These are phyloP conservation scores for Psylliodes chrysocephalus DNA, from an alignment of 2,888 invertebrate genomes.

Conservation along the genomic window DNA sequence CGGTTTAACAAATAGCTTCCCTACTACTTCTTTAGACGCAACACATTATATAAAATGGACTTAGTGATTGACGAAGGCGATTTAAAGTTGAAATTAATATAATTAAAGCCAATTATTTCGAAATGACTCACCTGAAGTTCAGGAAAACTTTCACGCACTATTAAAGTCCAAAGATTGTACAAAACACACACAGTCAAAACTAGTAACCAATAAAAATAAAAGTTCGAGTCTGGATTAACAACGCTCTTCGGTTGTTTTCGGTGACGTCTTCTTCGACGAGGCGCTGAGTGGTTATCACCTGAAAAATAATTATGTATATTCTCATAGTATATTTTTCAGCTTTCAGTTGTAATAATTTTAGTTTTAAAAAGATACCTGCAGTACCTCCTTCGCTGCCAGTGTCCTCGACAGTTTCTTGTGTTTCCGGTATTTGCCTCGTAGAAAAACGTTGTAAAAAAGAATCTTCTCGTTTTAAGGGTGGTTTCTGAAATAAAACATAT, in stretches of 20 bases:
- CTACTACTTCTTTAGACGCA: too few relatives aligned
- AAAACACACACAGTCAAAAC: conserved; percentile 88
- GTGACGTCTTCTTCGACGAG: conserved; percentile 72
- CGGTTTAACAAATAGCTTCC: too few relatives aligned
- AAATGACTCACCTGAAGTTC: conserved; percentile 81
- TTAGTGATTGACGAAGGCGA: too few relatives aligned
- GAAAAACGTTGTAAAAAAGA: conserved; percentile 95
- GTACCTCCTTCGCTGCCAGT: conserved; percentile 66
- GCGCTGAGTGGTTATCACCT: conserved; percentile 59
- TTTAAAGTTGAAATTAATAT: too few relatives aligned
- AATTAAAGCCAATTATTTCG: too few relatives aligned
- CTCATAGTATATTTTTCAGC: too few relatives aligned
- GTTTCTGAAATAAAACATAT: conserved; percentile 68
- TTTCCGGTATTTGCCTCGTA: conserved; percentile 88
- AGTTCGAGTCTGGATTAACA: conserved; percentile 94
- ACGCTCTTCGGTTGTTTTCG: conserved; percentile 82
- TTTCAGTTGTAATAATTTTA: too few relatives aligned
- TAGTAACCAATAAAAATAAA: conserved; percentile 96
- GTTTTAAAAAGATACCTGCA: conserved; percentile 50
- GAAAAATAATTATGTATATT: conserved; percentile 17
- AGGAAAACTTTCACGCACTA: conserved; percentile 93
- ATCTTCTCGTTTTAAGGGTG: conserved; percentile 89
- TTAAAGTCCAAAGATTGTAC: conserved; percentile 95
- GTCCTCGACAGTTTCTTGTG: conserved; percentile 83
- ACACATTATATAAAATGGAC: too few relatives aligned